A percentile compares a stretch with the other conserved stretches of the same genome.
phyloP scores from a whole-genome alignment of 2,797 vertebrate species.

The Hippopotamyrus pictus region DNA sequence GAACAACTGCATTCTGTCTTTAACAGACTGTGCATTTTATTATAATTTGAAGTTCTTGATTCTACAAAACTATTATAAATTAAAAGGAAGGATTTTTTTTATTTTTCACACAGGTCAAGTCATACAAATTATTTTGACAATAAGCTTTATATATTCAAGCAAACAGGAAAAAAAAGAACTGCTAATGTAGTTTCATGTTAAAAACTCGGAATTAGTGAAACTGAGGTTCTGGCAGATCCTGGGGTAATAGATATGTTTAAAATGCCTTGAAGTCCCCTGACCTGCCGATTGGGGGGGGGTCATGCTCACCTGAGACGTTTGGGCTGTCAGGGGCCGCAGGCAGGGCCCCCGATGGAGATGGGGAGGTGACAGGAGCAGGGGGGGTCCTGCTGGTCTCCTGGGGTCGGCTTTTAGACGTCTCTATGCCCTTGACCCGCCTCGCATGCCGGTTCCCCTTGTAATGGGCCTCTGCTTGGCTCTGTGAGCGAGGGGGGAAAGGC shows the following conservation, averaged over 20 bases:
- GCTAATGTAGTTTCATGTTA: not conserved
- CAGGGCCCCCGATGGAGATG: slow-evolving; percentile 53
- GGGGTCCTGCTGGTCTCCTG: slow-evolving; percentile 72
- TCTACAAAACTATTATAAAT: not conserved
- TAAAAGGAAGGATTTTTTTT: not conserved
- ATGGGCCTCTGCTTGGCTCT: slow-evolving; percentile 92
- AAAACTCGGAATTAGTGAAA: not conserved
- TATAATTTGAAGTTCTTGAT: not conserved
- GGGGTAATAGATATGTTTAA: not conserved
- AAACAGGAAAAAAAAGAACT: not conserved
- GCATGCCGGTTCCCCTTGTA: slow-evolving; percentile 92
- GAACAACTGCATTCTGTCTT: slow-evolving; percentile 1
- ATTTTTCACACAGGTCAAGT: not conserved
- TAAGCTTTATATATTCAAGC: not conserved
- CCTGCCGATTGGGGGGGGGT: not conserved
- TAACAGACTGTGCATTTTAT: not conserved
- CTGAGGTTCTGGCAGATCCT: not conserved
- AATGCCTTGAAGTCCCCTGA: not conserved
- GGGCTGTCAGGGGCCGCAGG: slow-evolving; percentile 42
- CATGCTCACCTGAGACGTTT: slow-evolving; percentile 58
- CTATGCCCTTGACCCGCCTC: slow-evolving; percentile 85
- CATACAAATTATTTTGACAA: not conserved
- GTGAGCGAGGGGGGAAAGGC: slow-evolving; percentile 21
- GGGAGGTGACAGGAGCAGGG: slow-evolving; percentile 51
- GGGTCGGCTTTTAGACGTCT: slow-evolving; percentile 81